Evolutionary conservation across 2,797 vertebrate genomes (phyloP), one percentile per base, ranked within the genome.

Genomic region (Platalea minor): DNA sequence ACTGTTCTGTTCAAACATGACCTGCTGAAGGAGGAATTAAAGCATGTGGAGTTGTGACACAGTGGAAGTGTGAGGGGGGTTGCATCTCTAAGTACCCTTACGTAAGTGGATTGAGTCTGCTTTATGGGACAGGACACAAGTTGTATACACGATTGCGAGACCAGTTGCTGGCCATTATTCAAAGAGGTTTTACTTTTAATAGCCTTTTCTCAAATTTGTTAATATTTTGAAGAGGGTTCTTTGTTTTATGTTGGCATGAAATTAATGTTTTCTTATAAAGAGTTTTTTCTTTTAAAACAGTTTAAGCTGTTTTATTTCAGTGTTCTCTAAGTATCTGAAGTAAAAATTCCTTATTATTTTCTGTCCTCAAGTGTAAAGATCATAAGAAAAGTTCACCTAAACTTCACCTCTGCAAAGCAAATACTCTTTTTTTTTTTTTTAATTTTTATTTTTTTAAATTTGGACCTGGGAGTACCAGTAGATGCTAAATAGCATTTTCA

Each of bases 101-200:
- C 39, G 26, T 95, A 95, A 95, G 90, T 92, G 80, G 94, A 96
- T 94, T 96, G 93, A 70, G 85, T 82, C 60, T 85, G 85, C 89
- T 93, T 95, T 91, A 67, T 1, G 10, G 68, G 56, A 75, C 83
- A 54, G 94, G 67, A 73, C 80, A 13, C 48, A 90, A 82, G 60
- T 67, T 88, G 67, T 53, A 56, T 60, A 35, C 88, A 50, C 26
- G 10, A 45, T 76, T 75, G 48, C 0, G 0, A 92, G 89, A 72
- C 72, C 50, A 48, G 43, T 82, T 84, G 45, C 88, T 93, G 90
- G 88, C 89, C 93, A 28, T 84, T 92, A 37, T 45, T 96, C 86
- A 74, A 84, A 95, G 88, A 87, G 93, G 77, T 87, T 95, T 97
- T 97, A 85, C 67, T 89, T 95, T 76, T 95, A 97, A 95, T 96